phyloP scores from a whole-genome alignment of 2,888 invertebrate genomes.

The Malacosoma neustria region DNA sequence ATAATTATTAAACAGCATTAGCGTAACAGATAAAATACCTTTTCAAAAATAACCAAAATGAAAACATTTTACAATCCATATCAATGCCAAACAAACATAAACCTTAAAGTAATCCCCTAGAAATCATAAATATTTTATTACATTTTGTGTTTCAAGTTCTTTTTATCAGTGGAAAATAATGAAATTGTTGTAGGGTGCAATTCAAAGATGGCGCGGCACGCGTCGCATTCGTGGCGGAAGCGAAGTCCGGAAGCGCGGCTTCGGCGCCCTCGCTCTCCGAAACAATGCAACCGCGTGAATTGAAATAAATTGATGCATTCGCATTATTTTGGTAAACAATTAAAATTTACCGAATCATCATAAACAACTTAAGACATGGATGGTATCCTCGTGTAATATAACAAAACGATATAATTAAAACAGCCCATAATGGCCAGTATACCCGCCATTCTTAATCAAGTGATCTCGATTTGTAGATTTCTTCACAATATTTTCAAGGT shows the following conservation, averaged over 20 bases:
- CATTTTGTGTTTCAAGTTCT: conserved; percentile 20
- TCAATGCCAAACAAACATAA: background rate
- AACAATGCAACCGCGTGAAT: conserved; percentile 68
- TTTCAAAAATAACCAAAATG: conserved; percentile 9
- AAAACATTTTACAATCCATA: background rate
- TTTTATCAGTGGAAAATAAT: conserved; percentile 44
- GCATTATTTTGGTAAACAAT: conserved; percentile 44
- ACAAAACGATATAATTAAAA: too few relatives aligned
- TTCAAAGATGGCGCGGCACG: conserved; percentile 68
- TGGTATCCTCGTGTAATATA: too few relatives aligned
- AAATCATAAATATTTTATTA: background rate
- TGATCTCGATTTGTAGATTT: too few relatives aligned
- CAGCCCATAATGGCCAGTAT: too few relatives aligned
- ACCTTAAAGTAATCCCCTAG: background rate
- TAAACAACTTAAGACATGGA: conserved; percentile 29
- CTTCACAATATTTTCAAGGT: too few relatives aligned
- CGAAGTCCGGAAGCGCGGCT: conserved; percentile 55
- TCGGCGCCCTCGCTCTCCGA: conserved; percentile 50
- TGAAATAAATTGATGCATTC: conserved; percentile 70
- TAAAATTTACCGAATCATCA: conserved; percentile 34
- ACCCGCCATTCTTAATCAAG: too few relatives aligned
- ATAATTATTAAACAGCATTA: conserved; percentile 70
- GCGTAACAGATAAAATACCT: conserved; percentile 52
- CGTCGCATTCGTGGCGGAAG: conserved; percentile 63
- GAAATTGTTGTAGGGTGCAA: conserved; percentile 57